phyloP scores from a whole-genome alignment of 2,888 invertebrate genomes.

The Neoscelio sp. region DNA sequence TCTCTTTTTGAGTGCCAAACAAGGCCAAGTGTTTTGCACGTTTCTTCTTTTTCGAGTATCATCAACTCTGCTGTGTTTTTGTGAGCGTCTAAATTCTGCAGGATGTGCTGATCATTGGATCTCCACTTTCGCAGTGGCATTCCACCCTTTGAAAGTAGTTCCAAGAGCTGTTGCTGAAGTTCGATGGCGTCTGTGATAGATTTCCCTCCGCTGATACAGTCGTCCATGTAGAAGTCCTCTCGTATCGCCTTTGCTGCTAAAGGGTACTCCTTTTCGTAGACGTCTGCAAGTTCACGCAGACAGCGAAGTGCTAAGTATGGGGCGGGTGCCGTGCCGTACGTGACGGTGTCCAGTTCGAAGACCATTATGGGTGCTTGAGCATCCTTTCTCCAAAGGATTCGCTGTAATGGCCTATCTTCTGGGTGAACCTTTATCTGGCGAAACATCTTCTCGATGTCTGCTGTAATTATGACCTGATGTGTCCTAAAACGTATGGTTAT shows the following conservation, averaged over 20 bases:
- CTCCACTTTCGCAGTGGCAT: too few species aligned
- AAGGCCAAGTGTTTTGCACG: too few species aligned
- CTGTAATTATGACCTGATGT: slow-evolving; percentile 47
- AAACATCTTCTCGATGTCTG: slow-evolving; percentile 59
- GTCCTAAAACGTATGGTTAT: slow-evolving; percentile 22
- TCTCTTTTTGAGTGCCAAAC: too few species aligned
- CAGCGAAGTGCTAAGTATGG: slow-evolving; percentile 52
- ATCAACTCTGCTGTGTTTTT: too few species aligned
- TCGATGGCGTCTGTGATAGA: background rate
- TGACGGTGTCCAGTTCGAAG: slow-evolving; percentile 47
- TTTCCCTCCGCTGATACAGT: slow-evolving; percentile 52
- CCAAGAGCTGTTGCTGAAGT: slow-evolving; percentile 3
- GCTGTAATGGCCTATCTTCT: slow-evolving; percentile 46
- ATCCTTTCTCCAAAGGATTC: slow-evolving; percentile 45
- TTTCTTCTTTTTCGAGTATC: too few species aligned
- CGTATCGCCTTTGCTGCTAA: slow-evolving; percentile 13
- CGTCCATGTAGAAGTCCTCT: slow-evolving; percentile 46
- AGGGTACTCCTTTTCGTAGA: slow-evolving; percentile 30
- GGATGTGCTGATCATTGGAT: too few species aligned
- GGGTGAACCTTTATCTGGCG: slow-evolving; percentile 41
- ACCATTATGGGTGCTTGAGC: background rate
- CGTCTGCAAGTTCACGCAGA: slow-evolving; percentile 33
- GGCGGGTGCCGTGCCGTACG: slow-evolving; percentile 51
- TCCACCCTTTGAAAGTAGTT: background rate
- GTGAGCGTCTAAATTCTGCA: too few species aligned